These are phyloP conservation scores for Enteromius unitaeniatus DNA, from an alignment of 2,797 vertebrate species.

Conservation along the genomic window DNA sequence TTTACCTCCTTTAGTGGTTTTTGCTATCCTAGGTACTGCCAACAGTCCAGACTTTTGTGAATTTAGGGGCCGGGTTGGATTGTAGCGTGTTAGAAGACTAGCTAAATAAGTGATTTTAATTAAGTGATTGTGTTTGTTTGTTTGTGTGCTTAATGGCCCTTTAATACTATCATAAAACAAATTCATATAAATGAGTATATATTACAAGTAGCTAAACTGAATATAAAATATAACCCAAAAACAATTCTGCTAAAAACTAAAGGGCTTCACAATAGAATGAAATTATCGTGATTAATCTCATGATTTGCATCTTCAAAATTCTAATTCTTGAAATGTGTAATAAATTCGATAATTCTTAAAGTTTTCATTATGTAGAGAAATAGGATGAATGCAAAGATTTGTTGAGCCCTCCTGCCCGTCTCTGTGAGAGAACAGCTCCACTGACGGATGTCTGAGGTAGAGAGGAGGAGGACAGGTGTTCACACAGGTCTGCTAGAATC, in stretches of 20 bases:
- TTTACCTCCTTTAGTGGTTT: too few relatives aligned
- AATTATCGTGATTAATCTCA: neutral
- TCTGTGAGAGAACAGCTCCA: slow-evolving; percentile 41
- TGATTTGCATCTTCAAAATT: neutral
- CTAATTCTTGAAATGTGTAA: neutral
- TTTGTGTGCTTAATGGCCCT: too few relatives aligned
- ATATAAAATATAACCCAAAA: neutral
- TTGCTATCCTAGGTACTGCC: too few relatives aligned
- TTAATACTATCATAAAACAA: neutral
- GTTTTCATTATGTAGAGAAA: slow-evolving; percentile 30
- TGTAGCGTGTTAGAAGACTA: too few relatives aligned
- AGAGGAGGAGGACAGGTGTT: slow-evolving; percentile 67
- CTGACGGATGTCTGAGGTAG: slow-evolving; percentile 50
- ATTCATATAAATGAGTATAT: neutral
- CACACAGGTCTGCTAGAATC: slow-evolving; percentile 66
- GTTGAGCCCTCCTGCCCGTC: slow-evolving; percentile 2
- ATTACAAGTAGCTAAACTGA: neutral
- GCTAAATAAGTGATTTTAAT: too few relatives aligned
- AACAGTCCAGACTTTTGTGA: too few relatives aligned
- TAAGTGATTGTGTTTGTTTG: too few relatives aligned
- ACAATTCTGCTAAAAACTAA: neutral
- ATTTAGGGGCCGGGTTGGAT: too few relatives aligned
- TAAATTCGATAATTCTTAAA: neutral
- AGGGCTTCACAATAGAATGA: neutral
- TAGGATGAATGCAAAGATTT: slow-evolving; percentile 42